These are phyloP conservation scores for Rhogogaster chlorosoma DNA, from an alignment of 2,888 invertebrate genomes.

Conservation along the genomic window DNA sequence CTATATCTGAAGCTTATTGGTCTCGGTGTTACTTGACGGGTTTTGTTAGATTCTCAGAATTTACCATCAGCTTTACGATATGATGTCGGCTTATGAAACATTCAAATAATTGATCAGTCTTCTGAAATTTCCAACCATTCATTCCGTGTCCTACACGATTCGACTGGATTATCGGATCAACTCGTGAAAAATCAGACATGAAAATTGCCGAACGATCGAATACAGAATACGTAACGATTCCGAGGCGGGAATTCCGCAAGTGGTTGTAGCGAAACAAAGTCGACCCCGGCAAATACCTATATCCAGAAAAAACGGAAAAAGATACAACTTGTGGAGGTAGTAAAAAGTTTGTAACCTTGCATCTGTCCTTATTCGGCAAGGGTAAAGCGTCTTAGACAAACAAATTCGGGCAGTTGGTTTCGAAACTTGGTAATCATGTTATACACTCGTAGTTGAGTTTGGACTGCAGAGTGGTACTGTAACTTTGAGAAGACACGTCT, in stretches of 20 bases:
- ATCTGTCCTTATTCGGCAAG: not conserved
- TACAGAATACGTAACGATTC: too few relatives aligned
- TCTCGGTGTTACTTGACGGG: not conserved
- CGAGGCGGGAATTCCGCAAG: not conserved
- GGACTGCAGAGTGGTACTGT: not conserved
- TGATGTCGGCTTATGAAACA: too few relatives aligned
- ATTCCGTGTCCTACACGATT: not conserved
- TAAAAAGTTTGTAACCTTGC: not conserved
- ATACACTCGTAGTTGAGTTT: not conserved
- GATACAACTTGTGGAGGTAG: not conserved
- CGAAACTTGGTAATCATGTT: conserved; percentile 31
- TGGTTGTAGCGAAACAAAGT: not conserved
- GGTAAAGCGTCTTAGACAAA: conserved; percentile 33
- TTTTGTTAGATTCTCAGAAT: not conserved
- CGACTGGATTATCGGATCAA: not conserved
- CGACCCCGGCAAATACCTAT: not conserved
- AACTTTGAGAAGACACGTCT: conserved; percentile 31
- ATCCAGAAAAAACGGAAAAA: not conserved
- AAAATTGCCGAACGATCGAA: too few relatives aligned
- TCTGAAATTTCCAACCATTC: not conserved
- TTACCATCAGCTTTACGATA: not conserved
- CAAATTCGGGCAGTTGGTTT: conserved; percentile 18
- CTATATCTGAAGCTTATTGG: not conserved
- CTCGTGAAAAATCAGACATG: too few relatives aligned
- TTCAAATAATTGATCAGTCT: conserved; percentile 8